Conservation (phyloP, 2,797 vertebrate species). For the Rhinophrynus dorsalis region DNA sequence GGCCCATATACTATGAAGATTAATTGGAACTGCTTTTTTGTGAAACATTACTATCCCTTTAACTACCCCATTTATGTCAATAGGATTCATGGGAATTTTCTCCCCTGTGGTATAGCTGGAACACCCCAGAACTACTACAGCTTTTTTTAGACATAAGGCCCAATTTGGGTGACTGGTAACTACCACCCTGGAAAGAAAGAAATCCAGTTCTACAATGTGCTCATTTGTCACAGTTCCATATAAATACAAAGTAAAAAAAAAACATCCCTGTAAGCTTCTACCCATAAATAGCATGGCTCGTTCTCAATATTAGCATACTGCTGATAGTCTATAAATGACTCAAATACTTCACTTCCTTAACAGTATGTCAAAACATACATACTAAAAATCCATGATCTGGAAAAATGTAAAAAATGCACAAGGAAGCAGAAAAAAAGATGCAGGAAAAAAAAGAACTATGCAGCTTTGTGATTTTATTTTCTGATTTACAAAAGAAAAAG, state of each 20-base stretch:
- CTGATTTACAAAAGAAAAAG: slow-evolving; percentile 3
- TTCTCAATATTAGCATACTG: background rate
- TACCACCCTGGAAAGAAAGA: slow-evolving; percentile 25
- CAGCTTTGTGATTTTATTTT: background rate
- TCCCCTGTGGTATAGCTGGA: too few relatives aligned
- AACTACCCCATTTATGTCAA: too few relatives aligned
- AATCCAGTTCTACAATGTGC: background rate
- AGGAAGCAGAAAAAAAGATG: slow-evolving; percentile 10
- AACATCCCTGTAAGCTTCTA: background rate
- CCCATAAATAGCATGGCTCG: background rate
- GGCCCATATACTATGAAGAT: too few relatives aligned
- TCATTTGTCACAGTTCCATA: slow-evolving; percentile 2
- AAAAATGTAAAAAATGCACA: background rate
- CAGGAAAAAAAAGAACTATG: background rate
- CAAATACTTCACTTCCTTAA: background rate
- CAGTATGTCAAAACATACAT: slow-evolving; percentile 34
- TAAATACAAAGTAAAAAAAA: background rate
- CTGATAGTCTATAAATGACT: slow-evolving; percentile 10
- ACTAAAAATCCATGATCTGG: slow-evolving; percentile 23
- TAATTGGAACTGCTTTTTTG: too few relatives aligned
- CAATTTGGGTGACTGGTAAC: background rate
- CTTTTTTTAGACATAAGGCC: too few relatives aligned
- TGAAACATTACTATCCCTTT: too few relatives aligned
- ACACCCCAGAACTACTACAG: too few relatives aligned
- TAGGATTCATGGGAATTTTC: too few relatives aligned